These are phyloP conservation scores for Drosophila arawakana DNA, from an alignment of 1,140 invertebrate genomes.

Conservation along the genomic window DNA sequence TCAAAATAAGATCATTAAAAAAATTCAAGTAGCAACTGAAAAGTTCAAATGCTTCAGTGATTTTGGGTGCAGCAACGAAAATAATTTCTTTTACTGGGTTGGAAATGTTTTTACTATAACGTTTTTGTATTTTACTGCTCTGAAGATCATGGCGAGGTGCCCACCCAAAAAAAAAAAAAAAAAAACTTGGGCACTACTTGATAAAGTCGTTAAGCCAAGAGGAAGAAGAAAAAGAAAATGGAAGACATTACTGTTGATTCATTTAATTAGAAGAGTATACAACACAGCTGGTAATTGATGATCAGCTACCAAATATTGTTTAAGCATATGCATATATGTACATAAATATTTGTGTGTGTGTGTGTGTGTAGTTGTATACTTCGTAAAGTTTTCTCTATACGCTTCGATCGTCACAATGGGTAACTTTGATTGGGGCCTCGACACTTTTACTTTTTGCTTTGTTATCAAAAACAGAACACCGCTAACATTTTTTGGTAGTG, in stretches of 20 bases:
- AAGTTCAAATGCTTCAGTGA: constrained; percentile 57
- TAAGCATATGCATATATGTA: neutral
- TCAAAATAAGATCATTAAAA: constrained; percentile 4
- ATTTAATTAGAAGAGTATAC: neutral
- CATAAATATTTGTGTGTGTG: neutral
- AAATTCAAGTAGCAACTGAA: constrained; percentile 25
- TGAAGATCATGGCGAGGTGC: constrained; percentile 39
- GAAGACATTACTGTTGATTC: neutral
- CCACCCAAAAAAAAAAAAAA: neutral
- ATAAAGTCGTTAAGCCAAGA: neutral
- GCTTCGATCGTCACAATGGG: constrained; percentile 9
- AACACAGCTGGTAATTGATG: neutral
- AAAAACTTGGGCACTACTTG: neutral
- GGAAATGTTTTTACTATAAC: constrained; percentile 35
- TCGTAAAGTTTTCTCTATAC: constrained; percentile 1
- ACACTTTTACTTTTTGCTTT: constrained; percentile 55
- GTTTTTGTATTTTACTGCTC: neutral
- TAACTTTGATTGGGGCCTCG: constrained; percentile 4
- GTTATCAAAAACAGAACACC: constrained; percentile 53
- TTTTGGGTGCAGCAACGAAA: constrained; percentile 59
- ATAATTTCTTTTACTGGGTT: constrained; percentile 32
- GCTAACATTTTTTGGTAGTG: constrained; percentile 18
- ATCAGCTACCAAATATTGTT: neutral
- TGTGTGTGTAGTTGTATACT: neutral
- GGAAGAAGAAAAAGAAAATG: neutral